These are phyloP conservation scores for Hirundo rustica DNA, from an alignment of 2,797 vertebrate genomes.

Conservation along the genomic window DNA sequence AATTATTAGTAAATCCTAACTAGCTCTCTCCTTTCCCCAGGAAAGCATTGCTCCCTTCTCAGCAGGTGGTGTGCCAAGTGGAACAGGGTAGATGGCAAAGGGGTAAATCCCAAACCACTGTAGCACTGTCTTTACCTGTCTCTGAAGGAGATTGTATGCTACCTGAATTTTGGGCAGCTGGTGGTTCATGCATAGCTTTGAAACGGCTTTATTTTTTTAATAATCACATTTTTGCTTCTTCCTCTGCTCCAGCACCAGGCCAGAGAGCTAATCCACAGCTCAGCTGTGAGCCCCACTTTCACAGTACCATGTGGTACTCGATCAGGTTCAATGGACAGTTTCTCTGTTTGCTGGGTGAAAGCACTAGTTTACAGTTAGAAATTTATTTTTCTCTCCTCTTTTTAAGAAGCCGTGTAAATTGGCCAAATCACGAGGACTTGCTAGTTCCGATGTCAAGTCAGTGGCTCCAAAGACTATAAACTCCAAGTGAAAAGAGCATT, in stretches of 20 bases:
- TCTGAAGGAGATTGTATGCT: neutral
- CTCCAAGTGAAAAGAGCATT: neutral
- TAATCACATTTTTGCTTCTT: neutral
- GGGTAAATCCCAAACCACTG: neutral
- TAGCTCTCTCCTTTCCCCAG: neutral
- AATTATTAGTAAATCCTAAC: neutral
- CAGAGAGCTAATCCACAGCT: neutral
- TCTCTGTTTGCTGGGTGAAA: neutral
- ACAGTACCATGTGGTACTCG: fast-evolving
- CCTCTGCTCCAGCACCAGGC: fast-evolving
- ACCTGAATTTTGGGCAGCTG: neutral
- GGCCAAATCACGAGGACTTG: neutral
- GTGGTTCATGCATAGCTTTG: neutral
- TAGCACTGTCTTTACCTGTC: neutral
- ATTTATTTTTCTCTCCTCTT: neutral
- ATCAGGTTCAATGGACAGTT: neutral
- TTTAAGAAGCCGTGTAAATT: neutral
- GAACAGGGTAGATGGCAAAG: neutral
- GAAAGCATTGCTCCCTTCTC: neutral
- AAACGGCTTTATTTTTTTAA: neutral
- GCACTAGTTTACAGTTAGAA: neutral
- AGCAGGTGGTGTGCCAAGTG: neutral
- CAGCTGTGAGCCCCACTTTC: neutral
- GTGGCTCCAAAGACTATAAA: neutral
- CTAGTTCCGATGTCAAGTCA: neutral